Percentiles rank a stretch among this genome's conserved stretches.
These are phyloP conservation scores for Zaprionus bogoriensis DNA, from an alignment of 2,888 invertebrate species.

Conservation along the genomic window DNA sequence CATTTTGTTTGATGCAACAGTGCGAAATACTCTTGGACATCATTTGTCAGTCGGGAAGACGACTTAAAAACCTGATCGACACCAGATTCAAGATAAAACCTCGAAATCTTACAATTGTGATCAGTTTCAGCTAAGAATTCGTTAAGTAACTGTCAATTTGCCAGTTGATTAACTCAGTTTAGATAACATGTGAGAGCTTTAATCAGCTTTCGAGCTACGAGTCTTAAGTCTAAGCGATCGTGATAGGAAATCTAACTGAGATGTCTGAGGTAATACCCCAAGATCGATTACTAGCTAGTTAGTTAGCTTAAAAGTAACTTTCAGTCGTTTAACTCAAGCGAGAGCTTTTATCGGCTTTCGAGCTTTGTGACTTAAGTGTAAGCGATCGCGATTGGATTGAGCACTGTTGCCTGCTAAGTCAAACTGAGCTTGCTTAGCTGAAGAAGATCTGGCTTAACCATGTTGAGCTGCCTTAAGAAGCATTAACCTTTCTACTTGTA, in stretches of 20 bases:
- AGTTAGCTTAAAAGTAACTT: too few relatives aligned
- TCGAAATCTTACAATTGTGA: too few relatives aligned
- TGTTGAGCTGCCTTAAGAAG: neutral
- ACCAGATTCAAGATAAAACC: conserved; percentile 23
- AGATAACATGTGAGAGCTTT: neutral
- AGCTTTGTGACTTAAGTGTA: neutral
- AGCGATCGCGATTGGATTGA: neutral
- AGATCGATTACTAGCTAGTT: too few relatives aligned
- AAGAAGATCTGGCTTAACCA: neutral
- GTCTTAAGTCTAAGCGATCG: neutral
- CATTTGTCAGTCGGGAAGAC: conserved; percentile 42
- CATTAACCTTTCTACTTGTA: neutral
- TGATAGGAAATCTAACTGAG: neutral
- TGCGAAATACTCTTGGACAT: conserved; percentile 54
- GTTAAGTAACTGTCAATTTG: conserved; percentile 8
- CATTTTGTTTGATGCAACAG: conserved; percentile 36
- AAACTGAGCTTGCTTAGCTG: neutral
- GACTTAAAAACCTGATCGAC: conserved; percentile 23
- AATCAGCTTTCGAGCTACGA: neutral
- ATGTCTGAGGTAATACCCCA: too few relatives aligned
- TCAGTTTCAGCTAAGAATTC: conserved; percentile 2
- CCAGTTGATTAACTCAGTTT: neutral
- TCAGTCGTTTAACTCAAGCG: neutral
- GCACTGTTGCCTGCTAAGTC: neutral
- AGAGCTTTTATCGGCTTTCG: neutral